Evolutionary conservation across 2,113 vertebrate genomes (phyloP).

Genomic region (Equus przewalskii): DNA sequence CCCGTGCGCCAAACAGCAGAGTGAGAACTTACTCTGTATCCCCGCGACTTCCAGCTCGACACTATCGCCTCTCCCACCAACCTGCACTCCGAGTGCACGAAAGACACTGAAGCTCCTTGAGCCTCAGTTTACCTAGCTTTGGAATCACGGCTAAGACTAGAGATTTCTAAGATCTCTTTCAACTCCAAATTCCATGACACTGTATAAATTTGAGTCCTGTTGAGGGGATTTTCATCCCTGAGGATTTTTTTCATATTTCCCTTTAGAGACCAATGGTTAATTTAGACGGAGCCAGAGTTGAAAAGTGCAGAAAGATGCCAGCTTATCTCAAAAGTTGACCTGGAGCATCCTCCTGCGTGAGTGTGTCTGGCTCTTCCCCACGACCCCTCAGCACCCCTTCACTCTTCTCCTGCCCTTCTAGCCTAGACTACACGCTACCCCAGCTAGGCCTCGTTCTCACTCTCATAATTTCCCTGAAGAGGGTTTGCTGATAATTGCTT

Average conservation of each 20-base stretch:
- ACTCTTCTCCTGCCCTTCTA: neutral
- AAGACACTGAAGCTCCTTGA: neutral
- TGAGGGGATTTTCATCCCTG: neutral
- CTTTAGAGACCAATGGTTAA: neutral
- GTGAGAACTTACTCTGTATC: neutral
- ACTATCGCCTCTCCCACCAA: neutral
- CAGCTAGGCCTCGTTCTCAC: neutral
- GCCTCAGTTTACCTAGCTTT: neutral
- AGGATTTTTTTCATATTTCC: neutral
- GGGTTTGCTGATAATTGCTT: neutral
- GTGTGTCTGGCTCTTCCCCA: no score
- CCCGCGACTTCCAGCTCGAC: no score
- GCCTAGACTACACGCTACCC: neutral
- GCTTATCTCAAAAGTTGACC: neutral
- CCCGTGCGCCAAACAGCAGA: neutral
- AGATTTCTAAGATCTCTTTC: neutral
- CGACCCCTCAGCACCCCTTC: no score
- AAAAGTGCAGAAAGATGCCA: neutral
- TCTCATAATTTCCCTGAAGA: neutral
- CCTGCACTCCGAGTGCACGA: rapidly evolving
- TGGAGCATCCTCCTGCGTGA: neutral
- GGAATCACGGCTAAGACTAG: neutral
- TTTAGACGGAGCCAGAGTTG: neutral
- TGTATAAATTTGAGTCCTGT: neutral
- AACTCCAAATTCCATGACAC: neutral